Percentiles rank a stretch among this genome's conserved stretches.
Evolutionary conservation across 2,113 vertebrate species (phyloP).

Genomic region (Mormyrus iriodes): DNA sequence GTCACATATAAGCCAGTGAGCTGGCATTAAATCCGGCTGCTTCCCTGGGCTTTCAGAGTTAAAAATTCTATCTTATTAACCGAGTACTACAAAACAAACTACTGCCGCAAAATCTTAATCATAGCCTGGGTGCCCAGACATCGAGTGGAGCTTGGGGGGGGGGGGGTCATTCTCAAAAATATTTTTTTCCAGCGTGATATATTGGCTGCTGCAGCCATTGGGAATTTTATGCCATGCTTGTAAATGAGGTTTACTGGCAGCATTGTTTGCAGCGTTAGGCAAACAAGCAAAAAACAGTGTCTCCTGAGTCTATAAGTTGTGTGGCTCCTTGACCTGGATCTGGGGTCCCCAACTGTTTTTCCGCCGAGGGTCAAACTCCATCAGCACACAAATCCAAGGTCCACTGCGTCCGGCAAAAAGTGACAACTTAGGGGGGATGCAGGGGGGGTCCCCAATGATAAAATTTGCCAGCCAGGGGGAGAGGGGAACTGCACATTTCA

Average conservation of each 20-base stretch:
- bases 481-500: neutral
- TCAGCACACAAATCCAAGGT: neutral
- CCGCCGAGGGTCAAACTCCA: neutral
- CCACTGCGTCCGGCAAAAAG: neutral
- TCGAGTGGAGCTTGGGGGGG: neutral
- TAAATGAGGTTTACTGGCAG: slow-evolving; percentile 13
- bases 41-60: neutral
- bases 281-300: neutral
- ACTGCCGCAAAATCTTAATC: slow-evolving; percentile 15
- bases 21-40: slow-evolving; percentile 3
- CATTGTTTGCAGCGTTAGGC: neutral
- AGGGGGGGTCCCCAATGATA: neutral
- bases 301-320: neutral
- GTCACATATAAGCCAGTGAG: slow-evolving; percentile 1
- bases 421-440: neutral
- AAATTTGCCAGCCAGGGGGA: neutral
- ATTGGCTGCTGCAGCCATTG: neutral
- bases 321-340: neutral
- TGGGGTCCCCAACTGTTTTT: neutral
- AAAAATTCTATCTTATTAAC: slow-evolving; percentile 12
- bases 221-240: slow-evolving; percentile 5
- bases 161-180: slow-evolving; percentile 8
- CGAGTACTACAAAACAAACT: neutral
- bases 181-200: neutral
- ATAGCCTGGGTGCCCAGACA: neutral